phyloP scores from a whole-genome alignment of 2,888 invertebrate species.

The Uropetala carovei region DNA sequence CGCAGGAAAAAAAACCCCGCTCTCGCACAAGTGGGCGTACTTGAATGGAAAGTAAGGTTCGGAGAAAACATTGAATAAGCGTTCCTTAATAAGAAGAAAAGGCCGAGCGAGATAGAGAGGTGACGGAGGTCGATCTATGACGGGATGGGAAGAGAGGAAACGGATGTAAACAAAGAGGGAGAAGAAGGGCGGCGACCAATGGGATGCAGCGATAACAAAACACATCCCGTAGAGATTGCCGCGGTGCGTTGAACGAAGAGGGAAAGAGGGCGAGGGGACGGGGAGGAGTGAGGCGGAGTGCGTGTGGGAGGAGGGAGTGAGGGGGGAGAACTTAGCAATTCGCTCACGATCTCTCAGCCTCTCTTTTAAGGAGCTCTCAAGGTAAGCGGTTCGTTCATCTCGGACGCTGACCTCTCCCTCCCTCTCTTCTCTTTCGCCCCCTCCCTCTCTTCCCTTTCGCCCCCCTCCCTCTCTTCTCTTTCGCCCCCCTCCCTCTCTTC shows the following conservation, averaged over 20 bases:
- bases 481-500: too few relatives aligned
- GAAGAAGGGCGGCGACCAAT: background rate
- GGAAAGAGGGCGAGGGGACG: background rate
- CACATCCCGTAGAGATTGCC: background rate
- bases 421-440: background rate
- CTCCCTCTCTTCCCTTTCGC: background rate
- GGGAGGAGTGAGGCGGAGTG: background rate
- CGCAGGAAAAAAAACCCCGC: background rate
- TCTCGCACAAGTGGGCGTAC: background rate
- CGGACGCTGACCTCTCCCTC: constrained; percentile 50
- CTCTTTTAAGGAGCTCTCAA: constrained; percentile 54
- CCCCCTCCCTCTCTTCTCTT: too few relatives aligned
- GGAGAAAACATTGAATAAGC: background rate
- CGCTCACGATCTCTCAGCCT: constrained; percentile 40
- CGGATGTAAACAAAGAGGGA: constrained; percentile 43
- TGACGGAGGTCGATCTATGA: background rate
- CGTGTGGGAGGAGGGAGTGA: background rate
- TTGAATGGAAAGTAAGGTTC: background rate
- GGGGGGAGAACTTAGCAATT: constrained; percentile 18
- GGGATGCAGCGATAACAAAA: constrained; percentile 40
- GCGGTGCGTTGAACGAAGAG: background rate
- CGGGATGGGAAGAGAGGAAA: background rate
- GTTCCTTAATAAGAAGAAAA: background rate
- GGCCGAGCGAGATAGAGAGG: background rate
- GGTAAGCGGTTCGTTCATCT: constrained; percentile 56